phyloP scores from a whole-genome alignment of 2,888 invertebrate species.

The Cylloceria caligata region DNA sequence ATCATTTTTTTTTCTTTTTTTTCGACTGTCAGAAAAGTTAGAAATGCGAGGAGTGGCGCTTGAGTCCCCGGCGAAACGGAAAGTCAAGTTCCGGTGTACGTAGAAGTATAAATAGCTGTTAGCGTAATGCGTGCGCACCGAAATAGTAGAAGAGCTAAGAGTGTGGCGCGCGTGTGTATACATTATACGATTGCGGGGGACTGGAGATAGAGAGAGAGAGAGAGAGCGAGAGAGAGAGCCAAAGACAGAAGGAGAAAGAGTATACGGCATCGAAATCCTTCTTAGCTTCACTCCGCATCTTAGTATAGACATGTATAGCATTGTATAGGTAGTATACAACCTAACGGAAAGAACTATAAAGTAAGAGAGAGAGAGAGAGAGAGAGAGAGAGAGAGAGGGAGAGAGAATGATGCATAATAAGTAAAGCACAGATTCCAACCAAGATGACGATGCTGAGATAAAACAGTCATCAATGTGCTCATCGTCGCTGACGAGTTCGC shows the following conservation, averaged over 20 bases:
- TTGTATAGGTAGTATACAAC: slow-evolving; percentile 37
- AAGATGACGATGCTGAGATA: slow-evolving; percentile 30
- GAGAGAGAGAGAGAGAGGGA: neutral
- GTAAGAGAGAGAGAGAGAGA: neutral
- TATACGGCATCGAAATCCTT: slow-evolving; percentile 44
- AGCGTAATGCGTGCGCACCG: slow-evolving; percentile 66
- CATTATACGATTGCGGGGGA: slow-evolving; percentile 27
- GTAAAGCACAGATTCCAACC: slow-evolving; percentile 13
- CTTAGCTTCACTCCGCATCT: slow-evolving; percentile 13
- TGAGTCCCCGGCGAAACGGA: slow-evolving; percentile 68
- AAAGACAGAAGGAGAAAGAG: slow-evolving; percentile 9
- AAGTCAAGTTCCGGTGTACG: slow-evolving; percentile 75
- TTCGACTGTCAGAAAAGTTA: slow-evolving; percentile 10
- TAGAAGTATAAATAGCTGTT: slow-evolving; percentile 75
- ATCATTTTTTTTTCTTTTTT: neutral
- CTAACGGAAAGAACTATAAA: slow-evolving; percentile 12
- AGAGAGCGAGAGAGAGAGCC: neutral
- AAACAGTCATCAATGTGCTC: slow-evolving; percentile 29
- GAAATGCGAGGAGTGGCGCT: slow-evolving; percentile 9
- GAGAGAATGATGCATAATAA: slow-evolving; percentile 29
- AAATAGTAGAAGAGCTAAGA: slow-evolving; percentile 58
- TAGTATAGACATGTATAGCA: slow-evolving; percentile 5
- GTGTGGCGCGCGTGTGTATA: slow-evolving; percentile 15
- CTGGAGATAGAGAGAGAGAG: slow-evolving; percentile 11
- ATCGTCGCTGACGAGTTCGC: slow-evolving; percentile 28